Evolutionary conservation across 2,113 vertebrate species (phyloP).

Genomic region (Sardina pilchardus): DNA sequence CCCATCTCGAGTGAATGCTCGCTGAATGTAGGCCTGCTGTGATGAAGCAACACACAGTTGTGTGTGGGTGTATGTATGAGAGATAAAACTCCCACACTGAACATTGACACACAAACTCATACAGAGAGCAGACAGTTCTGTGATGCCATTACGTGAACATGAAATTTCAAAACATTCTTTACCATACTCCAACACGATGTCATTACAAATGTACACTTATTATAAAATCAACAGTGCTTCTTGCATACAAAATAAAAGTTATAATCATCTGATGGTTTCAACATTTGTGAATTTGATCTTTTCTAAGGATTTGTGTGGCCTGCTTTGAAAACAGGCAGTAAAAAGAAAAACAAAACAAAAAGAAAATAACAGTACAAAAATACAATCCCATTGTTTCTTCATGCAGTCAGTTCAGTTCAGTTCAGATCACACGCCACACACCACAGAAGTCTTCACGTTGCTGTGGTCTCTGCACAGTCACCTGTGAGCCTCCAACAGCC

Average conservation of each 20-base stretch:
- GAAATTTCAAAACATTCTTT: slow-evolving; percentile 4
- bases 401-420: slow-evolving; percentile 14
- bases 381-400: slow-evolving; percentile 12
- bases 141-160: slow-evolving; percentile 5
- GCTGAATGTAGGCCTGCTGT: background rate
- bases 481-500: background rate
- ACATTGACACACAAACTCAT: slow-evolving; percentile 40
- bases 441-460: background rate
- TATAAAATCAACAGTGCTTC: slow-evolving; percentile 20
- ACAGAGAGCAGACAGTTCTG: slow-evolving; percentile 34
- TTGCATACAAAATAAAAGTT: slow-evolving; percentile 3
- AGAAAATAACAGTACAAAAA: background rate
- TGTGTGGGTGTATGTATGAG: background rate
- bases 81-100: too few relatives aligned
- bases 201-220: background rate
- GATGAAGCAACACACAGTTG: background rate
- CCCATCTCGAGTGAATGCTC: background rate
- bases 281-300: background rate
- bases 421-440: background rate
- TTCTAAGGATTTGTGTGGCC: slow-evolving; percentile 4
- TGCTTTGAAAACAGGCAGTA: slow-evolving; percentile 11
- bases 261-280: background rate
- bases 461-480: background rate
- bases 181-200: background rate
- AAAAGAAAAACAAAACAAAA: background rate